phyloP scores from a whole-genome alignment of 1,140 invertebrate genomes.

The Drosophila subobscura region DNA sequence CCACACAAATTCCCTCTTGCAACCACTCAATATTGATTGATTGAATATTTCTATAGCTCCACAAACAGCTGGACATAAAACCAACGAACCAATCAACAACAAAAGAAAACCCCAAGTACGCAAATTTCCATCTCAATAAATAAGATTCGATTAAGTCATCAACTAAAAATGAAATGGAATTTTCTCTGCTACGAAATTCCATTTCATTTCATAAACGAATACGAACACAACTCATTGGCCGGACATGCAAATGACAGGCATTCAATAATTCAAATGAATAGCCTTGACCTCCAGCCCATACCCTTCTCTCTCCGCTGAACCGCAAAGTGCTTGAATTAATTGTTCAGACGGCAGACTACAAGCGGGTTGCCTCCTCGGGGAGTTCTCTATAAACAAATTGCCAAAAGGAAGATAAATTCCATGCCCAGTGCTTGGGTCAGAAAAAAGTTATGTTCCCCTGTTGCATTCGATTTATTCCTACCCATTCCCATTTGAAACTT shows the following conservation, averaged over 20 bases:
- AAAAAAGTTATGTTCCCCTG: conserved; percentile 18
- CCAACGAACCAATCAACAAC: not conserved
- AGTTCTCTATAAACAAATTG: conserved; percentile 61
- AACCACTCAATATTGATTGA: no score
- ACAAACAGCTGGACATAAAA: not conserved
- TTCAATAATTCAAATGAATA: conserved; percentile 34
- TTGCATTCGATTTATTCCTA: conserved; percentile 54
- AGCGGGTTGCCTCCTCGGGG: not conserved
- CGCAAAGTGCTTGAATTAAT: conserved; percentile 64
- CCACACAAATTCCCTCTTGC: no score
- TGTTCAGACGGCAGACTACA: conserved; percentile 42
- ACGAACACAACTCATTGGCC: conserved; percentile 18
- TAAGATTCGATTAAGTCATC: conserved; percentile 26
- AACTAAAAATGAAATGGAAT: conserved; percentile 38
- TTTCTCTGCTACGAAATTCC: conserved; percentile 6
- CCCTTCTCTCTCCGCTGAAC: not conserved
- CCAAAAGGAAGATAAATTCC: conserved; percentile 50
- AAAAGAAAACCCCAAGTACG: not conserved
- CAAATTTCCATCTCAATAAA: conserved; percentile 39
- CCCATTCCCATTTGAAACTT: conserved; percentile 35
- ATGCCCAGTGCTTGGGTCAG: conserved; percentile 8
- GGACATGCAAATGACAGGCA: conserved; percentile 67
- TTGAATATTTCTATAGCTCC: no score
- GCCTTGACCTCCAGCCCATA: conserved; percentile 10
- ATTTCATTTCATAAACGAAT: conserved; percentile 57